phyloP scores from a whole-genome alignment of 2,888 invertebrate species.

The Diaprepes abbreviatus region DNA sequence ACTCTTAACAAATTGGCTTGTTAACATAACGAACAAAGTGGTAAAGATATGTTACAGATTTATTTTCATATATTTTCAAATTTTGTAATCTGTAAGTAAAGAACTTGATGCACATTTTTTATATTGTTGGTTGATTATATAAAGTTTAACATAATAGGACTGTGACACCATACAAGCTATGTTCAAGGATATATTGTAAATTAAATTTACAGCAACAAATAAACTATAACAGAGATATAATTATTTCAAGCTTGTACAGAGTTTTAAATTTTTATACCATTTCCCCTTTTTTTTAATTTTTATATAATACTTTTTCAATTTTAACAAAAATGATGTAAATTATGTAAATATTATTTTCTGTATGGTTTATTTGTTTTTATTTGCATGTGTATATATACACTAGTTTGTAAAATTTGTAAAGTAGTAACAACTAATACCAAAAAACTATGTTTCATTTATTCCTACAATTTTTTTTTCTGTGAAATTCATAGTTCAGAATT shows the following conservation, averaged over 20 bases:
- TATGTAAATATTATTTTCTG: slow-evolving; percentile 35
- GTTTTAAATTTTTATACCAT: slow-evolving; percentile 14
- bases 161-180: slow-evolving; percentile 40
- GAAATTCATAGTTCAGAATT: too few relatives aligned
- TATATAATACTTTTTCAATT: background rate
- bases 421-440: background rate
- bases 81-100: slow-evolving; percentile 47
- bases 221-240: slow-evolving; percentile 31
- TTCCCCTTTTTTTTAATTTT: slow-evolving; percentile 10
- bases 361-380: slow-evolving; percentile 34
- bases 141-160: slow-evolving; percentile 47
- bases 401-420: slow-evolving; percentile 26
- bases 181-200: slow-evolving; percentile 34
- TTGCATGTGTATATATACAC: slow-evolving; percentile 28
- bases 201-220: slow-evolving; percentile 26
- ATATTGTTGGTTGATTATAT: slow-evolving; percentile 48
- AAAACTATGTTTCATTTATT: too few relatives aligned
- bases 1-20: slow-evolving; percentile 44
- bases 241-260: slow-evolving; percentile 28
- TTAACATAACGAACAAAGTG: slow-evolving; percentile 39
- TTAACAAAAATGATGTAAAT: slow-evolving; percentile 20
- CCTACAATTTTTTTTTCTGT: too few relatives aligned
- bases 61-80: slow-evolving; percentile 41
- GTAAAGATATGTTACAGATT: slow-evolving; percentile 32
- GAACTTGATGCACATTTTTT: slow-evolving; percentile 43